Evolutionary conservation across 2,113 vertebrate genomes (phyloP).

Genomic region (Panurus biarmicus): DNA sequence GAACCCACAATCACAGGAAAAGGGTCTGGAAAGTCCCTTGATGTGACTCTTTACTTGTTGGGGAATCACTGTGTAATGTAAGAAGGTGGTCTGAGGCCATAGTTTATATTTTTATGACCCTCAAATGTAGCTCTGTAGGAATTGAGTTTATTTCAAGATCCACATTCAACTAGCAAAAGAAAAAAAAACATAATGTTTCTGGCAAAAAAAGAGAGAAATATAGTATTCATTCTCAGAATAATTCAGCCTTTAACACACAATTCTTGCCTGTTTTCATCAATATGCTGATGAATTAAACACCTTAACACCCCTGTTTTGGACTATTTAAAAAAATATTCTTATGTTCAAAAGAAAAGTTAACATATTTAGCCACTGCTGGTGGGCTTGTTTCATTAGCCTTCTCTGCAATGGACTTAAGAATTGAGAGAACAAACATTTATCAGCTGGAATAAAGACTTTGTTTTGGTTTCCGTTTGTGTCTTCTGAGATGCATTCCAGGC

Average conservation of each 20-base stretch:
- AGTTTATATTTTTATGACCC: background rate
- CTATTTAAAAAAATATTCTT: background rate
- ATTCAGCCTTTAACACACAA: constrained; percentile 4
- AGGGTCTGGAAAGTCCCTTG: background rate
- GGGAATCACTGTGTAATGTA: background rate
- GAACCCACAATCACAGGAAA: background rate
- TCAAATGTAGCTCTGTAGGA: background rate
- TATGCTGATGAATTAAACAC: constrained; percentile 40
- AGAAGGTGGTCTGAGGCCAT: background rate
- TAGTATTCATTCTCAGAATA: background rate
- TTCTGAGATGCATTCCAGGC: constrained; percentile 52
- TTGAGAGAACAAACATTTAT: constrained; percentile 51
- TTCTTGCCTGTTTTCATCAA: constrained; percentile 21
- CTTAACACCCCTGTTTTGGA: background rate
- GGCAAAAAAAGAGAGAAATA: constrained; percentile 13
- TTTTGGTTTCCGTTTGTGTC: background rate
- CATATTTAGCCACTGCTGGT: background rate
- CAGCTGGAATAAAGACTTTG: constrained; percentile 32
- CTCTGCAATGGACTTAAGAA: constrained; percentile 5
- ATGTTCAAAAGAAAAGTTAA: constrained; percentile 40
- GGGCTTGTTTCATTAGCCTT: constrained; percentile 33
- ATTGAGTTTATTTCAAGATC: constrained; percentile 18
- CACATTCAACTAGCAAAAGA: constrained; percentile 1
- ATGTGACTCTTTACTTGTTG: background rate
- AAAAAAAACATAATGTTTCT: background rate